A percentile compares a stretch with the other conserved stretches of the same genome.
These are phyloP conservation scores for Tachina fera DNA, from an alignment of 2,888 invertebrate genomes.

Conservation along the genomic window DNA sequence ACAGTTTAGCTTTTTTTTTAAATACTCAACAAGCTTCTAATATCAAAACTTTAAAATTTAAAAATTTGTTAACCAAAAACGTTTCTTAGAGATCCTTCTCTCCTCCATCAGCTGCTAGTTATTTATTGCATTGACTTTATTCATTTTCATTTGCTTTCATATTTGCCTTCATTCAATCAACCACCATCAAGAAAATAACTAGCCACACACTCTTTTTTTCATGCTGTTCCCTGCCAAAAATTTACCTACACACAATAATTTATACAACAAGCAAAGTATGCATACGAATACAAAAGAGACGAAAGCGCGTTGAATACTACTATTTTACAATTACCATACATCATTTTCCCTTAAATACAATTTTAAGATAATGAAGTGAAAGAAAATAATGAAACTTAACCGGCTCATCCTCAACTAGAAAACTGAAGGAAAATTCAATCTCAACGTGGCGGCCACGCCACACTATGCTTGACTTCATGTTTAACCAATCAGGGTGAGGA, in stretches of 20 bases:
- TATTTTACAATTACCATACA: constrained; percentile 22
- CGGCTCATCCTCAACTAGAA: constrained; percentile 39
- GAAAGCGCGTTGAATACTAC: not conserved
- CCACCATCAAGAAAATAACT: constrained; percentile 37
- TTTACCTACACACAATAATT: constrained; percentile 29
- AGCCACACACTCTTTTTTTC: constrained; percentile 12
- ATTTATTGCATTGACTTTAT: constrained; percentile 28
- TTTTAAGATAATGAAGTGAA: not conserved
- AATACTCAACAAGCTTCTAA: too few relatives aligned
- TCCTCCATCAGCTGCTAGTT: not conserved
- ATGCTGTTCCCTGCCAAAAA: constrained; percentile 30
- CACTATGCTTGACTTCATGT: not conserved
- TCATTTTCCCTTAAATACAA: constrained; percentile 24
- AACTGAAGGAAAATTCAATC: constrained; percentile 21
- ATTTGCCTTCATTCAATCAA: constrained; percentile 52
- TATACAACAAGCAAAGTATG: too few relatives aligned
- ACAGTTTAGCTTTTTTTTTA: too few relatives aligned
- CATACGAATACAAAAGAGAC: not conserved
- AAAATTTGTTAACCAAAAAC: too few relatives aligned
- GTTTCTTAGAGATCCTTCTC: constrained; percentile 13
- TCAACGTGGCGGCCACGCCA: not conserved
- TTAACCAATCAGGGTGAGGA: not conserved
- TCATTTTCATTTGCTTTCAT: constrained; percentile 12
- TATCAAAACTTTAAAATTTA: too few relatives aligned
- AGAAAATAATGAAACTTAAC: constrained; percentile 54